Evolutionary conservation across 1,140 invertebrate genomes (phyloP).

Genomic region (Drosophila navojoa): DNA sequence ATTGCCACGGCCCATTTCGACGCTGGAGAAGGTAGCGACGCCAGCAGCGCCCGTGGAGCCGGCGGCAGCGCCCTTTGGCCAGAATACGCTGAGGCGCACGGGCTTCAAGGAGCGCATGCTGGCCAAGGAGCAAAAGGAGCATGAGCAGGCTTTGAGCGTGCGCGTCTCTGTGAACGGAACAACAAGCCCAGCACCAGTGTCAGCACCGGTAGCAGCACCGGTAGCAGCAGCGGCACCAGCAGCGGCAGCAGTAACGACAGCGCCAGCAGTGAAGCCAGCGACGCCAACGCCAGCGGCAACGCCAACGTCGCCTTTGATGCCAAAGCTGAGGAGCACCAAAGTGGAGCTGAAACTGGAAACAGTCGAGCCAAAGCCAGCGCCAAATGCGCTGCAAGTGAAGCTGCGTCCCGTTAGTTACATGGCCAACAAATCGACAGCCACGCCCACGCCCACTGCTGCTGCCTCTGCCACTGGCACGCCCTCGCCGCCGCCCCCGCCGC

Average conservation of each 20-base stretch:
- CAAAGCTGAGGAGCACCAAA: slow-evolving; percentile 55
- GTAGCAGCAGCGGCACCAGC: slow-evolving; percentile 21
- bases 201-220: neutral
- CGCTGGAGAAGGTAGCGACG: slow-evolving; percentile 33
- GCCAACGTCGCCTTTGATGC: neutral
- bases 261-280: slow-evolving; percentile 26
- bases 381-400: slow-evolving; percentile 55
- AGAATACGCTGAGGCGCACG: slow-evolving; percentile 74
- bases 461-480: slow-evolving; percentile 13
- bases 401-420: slow-evolving; percentile 34
- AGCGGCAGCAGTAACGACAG: slow-evolving; percentile 1
- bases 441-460: neutral
- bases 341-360: slow-evolving; percentile 55
- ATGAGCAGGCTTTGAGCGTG: slow-evolving; percentile 55
- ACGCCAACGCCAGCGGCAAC: slow-evolving; percentile 35
- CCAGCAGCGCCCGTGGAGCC: slow-evolving; percentile 1
- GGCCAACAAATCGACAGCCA: slow-evolving; percentile 5
- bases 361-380: slow-evolving; percentile 8
- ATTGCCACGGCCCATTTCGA: slow-evolving; percentile 52
- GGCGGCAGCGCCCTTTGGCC: slow-evolving; percentile 66
- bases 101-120: slow-evolving; percentile 82
- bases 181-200: slow-evolving; percentile 13
- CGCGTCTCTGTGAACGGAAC: slow-evolving; percentile 50
- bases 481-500: slow-evolving; percentile 83
- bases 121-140: slow-evolving; percentile 64